These are phyloP conservation scores for Cosmorhoe ocellata DNA, from an alignment of 2,888 invertebrate species.

Conservation along the genomic window DNA sequence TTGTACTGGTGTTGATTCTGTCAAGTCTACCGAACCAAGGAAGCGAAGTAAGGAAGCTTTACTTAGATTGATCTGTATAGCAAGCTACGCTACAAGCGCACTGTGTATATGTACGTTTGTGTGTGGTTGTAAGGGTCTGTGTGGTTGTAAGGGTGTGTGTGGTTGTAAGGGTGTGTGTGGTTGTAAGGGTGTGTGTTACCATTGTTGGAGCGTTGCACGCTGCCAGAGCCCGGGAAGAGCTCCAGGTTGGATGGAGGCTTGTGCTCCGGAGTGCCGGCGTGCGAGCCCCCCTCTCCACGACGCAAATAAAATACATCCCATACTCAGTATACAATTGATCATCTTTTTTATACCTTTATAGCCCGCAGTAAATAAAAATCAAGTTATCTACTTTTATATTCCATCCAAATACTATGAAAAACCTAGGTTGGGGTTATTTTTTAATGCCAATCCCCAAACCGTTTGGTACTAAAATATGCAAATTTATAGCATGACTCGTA, in stretches of 20 bases:
- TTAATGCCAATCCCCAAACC: too few relatives aligned
- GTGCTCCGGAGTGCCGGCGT: conserved; percentile 85
- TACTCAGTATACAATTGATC: conserved; percentile 40
- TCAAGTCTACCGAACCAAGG: too few relatives aligned
- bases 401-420: too few relatives aligned
- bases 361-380: too few relatives aligned
- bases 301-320: conserved; percentile 60
- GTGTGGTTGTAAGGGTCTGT: not conserved
- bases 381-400: too few relatives aligned
- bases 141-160: conserved; percentile 26
- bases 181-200: conserved; percentile 82
- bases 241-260: conserved; percentile 88
- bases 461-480: too few relatives aligned
- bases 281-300: conserved; percentile 72
- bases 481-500: too few relatives aligned
- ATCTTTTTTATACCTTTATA: not conserved
- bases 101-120: not conserved
- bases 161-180: conserved; percentile 7
- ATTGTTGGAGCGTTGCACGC: conserved; percentile 88
- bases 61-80: too few relatives aligned
- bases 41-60: too few relatives aligned
- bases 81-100: too few relatives aligned
- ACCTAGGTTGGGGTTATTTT: too few relatives aligned
- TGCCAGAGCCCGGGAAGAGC: conserved; percentile 84
- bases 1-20: too few relatives aligned